Evolutionary conservation across 2,888 invertebrate genomes (phyloP), one percentile per base, ranked within the genome.

Genomic region (Chymomyza caudatula): DNA sequence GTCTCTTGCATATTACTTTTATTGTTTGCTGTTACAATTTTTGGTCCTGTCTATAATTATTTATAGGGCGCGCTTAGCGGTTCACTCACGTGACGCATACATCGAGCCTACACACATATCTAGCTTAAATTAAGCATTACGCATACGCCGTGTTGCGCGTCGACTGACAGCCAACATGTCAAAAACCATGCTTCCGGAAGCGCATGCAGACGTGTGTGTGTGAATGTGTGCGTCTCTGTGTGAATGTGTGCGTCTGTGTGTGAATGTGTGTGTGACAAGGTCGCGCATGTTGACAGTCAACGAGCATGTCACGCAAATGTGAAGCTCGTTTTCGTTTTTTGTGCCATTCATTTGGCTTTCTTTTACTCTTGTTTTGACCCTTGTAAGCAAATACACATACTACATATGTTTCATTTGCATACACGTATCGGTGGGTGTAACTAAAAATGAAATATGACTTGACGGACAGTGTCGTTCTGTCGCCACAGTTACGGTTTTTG

Each of bases 401-500:
- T 69, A 74, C 76, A 79, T 77, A 79, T 72, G 85, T 51, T 82
- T 78, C 74, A 80, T 85, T 82, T 66, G 55, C 65, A 20, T 51
- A 17, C 20, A 13, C 2, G 19, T 51, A 13, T 25, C 37, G 55
- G 65, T 73, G 68, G 80, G 85, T 67, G 85, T 70, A 62, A 57
- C 73, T 56, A 17, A 71, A 73, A 83, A 73, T 80, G 83, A 80
- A 85, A 80, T 83, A 85, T 83, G 83, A 85, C 80, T 82, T 78
- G 85, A 79, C 73, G 79, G 69, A 51, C 67, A 70, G 54, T 69
- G 64, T 63, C 67, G 49, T 58, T 54, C 13, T 47, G 17, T 15
- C 6, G 15, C 44, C 29, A 17, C 17, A 47, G 19, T 47, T 47
- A 13, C 17, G 47, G 43, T 43, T 60, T 59, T n/a, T n/a, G n/a